Evolutionary conservation across 2,888 invertebrate species (phyloP).

Genomic region (Ecliptopera silaceata): DNA sequence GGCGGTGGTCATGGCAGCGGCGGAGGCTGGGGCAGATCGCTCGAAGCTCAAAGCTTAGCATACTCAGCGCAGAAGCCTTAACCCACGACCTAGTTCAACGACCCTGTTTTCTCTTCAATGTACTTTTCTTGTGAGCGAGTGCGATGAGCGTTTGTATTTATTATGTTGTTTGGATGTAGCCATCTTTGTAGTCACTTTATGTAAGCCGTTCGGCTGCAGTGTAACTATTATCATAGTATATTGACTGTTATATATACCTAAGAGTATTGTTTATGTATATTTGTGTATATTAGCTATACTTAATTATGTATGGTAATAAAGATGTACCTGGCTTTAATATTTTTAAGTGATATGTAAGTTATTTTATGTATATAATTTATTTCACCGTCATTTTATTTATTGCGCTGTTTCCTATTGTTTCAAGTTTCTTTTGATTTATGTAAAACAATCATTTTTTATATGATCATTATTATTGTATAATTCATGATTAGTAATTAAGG

Average conservation of each 20-base stretch:
- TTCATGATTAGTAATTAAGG: conserved; percentile 23
- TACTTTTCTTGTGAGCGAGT: conserved; percentile 58
- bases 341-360: conserved; percentile 61
- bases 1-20: conserved; percentile 72
- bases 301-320: conserved; percentile 47
- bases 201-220: conserved; percentile 45
- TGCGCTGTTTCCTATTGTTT: conserved; percentile 7
- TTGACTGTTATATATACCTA: conserved; percentile 33
- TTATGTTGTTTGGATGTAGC: conserved; percentile 52
- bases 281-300: conserved; percentile 46
- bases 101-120: conserved; percentile 70
- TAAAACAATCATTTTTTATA: conserved; percentile 25
- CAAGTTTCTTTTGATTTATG: conserved; percentile 17
- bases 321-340: conserved; percentile 74
- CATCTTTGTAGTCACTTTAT: conserved; percentile 42
- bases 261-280: conserved; percentile 46
- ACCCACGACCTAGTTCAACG: conserved; percentile 61
- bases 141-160: conserved; percentile 65
- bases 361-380: conserved; percentile 39
- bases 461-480: conserved; percentile 33
- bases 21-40: conserved; percentile 89
- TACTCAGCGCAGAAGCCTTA: conserved; percentile 89
- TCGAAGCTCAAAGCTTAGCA: conserved; percentile 90
- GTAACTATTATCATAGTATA: conserved; percentile 37
- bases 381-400: conserved; percentile 32